Evolutionary conservation across 2,888 invertebrate genomes (phyloP).

Genomic region (Epirrita christyi): DNA sequence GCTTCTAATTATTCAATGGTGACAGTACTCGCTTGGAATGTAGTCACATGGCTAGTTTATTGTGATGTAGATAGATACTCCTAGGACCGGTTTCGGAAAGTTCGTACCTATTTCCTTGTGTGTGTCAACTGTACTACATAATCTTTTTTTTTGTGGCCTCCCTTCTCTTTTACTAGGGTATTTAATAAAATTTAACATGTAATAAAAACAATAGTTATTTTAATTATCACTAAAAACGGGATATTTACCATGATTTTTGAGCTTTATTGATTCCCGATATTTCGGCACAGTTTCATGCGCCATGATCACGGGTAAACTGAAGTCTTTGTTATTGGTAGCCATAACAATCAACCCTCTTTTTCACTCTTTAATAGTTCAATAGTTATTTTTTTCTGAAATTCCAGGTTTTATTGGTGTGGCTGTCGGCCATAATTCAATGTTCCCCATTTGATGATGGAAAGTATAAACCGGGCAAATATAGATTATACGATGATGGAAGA

Average conservation of each 20-base stretch:
- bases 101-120: background rate
- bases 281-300: no score
- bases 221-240: no score
- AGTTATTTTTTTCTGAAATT: slow-evolving; percentile 29
- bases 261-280: no score
- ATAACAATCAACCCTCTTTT: no score
- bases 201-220: no score
- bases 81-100: slow-evolving; percentile 16
- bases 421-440: slow-evolving; percentile 55
- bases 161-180: no score
- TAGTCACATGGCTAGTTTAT: slow-evolving; percentile 16
- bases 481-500: slow-evolving; percentile 68
- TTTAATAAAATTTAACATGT: no score
- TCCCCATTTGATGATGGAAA: slow-evolving; percentile 66
- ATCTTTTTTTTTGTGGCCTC: no score
- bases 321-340: no score
- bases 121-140: background rate
- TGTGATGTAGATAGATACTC: slow-evolving; percentile 10
- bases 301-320: no score
- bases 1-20: slow-evolving; percentile 21
- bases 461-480: slow-evolving; percentile 63
- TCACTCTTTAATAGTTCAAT: no score
- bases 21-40: slow-evolving; percentile 38
- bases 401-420: slow-evolving; percentile 57
- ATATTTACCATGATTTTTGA: no score